Percentiles rank a stretch among this genome's conserved stretches.
Conservation (phyloP, 2,888 invertebrate genomes). For the Heteropelma amictum region DNA sequence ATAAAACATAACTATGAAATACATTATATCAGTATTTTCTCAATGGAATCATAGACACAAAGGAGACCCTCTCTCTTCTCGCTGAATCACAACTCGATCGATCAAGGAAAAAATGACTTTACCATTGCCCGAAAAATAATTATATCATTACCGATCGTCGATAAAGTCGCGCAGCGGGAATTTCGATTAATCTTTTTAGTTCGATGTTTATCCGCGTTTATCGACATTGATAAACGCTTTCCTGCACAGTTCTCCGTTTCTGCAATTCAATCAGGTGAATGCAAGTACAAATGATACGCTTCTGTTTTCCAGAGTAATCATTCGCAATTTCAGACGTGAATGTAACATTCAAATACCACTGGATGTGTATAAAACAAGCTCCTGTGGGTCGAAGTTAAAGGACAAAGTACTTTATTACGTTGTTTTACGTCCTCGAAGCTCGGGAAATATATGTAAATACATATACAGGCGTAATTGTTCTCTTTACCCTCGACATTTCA, state of each 20-base stretch:
- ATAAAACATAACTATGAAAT: not conserved
- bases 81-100: not conserved
- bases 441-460: not conserved
- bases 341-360: no score
- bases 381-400: slow-evolving; percentile 40
- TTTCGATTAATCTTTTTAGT: not conserved
- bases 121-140: not conserved
- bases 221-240: no score
- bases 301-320: not conserved
- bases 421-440: slow-evolving; percentile 26
- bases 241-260: not conserved
- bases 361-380: no score
- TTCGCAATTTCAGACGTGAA: no score
- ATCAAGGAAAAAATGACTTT: not conserved
- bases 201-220: not conserved
- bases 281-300: not conserved
- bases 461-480: not conserved
- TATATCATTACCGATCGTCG: not conserved
- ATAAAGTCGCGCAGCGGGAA: not conserved
- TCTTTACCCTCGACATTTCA: not conserved
- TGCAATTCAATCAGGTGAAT: not conserved
- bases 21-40: not conserved
- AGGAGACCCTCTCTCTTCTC: no score
- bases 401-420: slow-evolving; percentile 22
- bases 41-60: slow-evolving; percentile 19